phyloP scores from a whole-genome alignment of 2,113 vertebrate genomes.

The Cranoglanis bouderius region DNA sequence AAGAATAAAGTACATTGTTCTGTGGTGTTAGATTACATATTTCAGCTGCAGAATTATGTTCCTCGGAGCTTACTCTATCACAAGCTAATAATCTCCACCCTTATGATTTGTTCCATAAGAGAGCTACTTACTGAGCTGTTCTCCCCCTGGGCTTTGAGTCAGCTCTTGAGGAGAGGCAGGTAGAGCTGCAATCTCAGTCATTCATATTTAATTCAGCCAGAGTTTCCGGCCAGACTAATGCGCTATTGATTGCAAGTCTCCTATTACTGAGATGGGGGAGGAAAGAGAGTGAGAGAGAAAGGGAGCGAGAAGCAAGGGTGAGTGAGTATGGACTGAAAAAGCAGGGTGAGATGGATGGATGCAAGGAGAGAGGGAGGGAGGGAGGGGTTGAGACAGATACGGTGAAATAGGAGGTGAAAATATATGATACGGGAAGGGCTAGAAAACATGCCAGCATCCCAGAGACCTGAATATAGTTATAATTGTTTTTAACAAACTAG shows the following conservation, averaged over 20 bases:
- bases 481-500: background rate
- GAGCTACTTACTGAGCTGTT: conserved; percentile 62
- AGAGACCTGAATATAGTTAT: background rate
- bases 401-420: conserved; percentile 51
- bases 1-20: background rate
- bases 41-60: background rate
- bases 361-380: conserved; percentile 60
- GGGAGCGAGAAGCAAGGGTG: background rate
- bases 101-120: conserved; percentile 53
- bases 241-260: conserved; percentile 81
- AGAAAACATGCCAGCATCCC: conserved; percentile 24
- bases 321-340: conserved; percentile 48
- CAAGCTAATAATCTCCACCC: conserved; percentile 18
- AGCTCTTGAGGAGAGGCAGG: conserved; percentile 71
- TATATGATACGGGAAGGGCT: conserved; percentile 23
- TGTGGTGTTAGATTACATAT: background rate
- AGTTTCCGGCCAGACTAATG: conserved; percentile 80
- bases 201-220: conserved; percentile 81
- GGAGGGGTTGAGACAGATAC: conserved; percentile 47
- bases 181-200: conserved; percentile 78
- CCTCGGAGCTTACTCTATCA: background rate
- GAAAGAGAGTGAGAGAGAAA: conserved; percentile 36
- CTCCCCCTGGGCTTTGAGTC: conserved; percentile 63
- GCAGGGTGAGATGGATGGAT: conserved; percentile 59
- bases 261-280: conserved; percentile 69